phyloP scores from a whole-genome alignment of 2,888 invertebrate genomes.

The Volucella zonaria region DNA sequence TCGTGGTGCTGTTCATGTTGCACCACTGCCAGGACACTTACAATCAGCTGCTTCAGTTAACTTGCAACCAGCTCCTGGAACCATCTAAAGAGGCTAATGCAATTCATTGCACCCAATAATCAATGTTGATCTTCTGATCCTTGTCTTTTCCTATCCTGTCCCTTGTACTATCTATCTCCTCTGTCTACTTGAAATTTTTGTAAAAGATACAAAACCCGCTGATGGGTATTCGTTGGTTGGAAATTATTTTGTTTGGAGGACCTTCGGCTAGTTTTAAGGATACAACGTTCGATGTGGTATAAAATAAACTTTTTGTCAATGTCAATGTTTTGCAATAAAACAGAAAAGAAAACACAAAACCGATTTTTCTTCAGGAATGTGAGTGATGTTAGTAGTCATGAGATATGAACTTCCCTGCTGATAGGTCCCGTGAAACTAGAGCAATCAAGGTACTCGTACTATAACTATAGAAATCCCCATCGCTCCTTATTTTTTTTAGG shows the following conservation, averaged over 20 bases:
- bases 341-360: no score
- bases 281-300: background rate
- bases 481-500: no score
- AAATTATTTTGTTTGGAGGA: background rate
- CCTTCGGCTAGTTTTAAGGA: background rate
- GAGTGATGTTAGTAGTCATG: no score
- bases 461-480: no score
- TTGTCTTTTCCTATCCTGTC: background rate
- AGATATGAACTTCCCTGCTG: no score
- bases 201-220: background rate
- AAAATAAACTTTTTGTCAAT: no score
- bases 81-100: slow-evolving; percentile 32
- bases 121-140: no score
- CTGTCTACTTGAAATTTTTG: slow-evolving; percentile 11
- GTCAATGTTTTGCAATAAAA: no score
- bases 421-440: no score
- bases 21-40: slow-evolving; percentile 60
- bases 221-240: background rate
- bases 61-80: slow-evolving; percentile 68
- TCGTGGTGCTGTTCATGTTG: slow-evolving; percentile 67
- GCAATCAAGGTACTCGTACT: no score
- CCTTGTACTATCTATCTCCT: slow-evolving; percentile 4
- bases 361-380: no score
- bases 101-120: no score
- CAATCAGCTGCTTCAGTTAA: slow-evolving; percentile 65